These are phyloP conservation scores for Linepithema humile DNA, from an alignment of 1,140 invertebrate species.

Conservation along the genomic window DNA sequence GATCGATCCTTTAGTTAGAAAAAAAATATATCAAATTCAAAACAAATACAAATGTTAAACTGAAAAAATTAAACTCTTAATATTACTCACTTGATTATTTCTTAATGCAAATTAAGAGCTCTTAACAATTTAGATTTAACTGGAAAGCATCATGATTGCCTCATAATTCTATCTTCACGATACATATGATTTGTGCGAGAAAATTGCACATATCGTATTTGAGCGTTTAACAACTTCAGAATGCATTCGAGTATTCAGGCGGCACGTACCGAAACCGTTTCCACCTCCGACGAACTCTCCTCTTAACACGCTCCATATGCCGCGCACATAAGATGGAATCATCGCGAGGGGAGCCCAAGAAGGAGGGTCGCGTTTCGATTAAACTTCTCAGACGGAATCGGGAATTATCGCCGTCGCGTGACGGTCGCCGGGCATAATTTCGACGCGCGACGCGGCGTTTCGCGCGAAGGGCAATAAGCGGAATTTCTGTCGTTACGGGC, in stretches of 20 bases:
- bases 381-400: slow-evolving; percentile 56
- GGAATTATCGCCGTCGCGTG: slow-evolving; percentile 55
- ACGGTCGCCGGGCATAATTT: slow-evolving; percentile 47
- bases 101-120: too few species aligned
- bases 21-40: neutral
- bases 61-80: neutral
- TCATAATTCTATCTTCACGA: neutral
- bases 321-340: slow-evolving; percentile 32
- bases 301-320: slow-evolving; percentile 31
- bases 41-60: too few species aligned
- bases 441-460: slow-evolving; percentile 11
- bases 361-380: slow-evolving; percentile 47
- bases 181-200: neutral
- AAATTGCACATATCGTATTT: neutral
- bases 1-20: too few species aligned
- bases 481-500: slow-evolving; percentile 47
- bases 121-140: too few species aligned
- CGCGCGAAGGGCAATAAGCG: slow-evolving; percentile 37
- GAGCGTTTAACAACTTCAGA: neutral
- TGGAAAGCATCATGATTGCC: too few species aligned
- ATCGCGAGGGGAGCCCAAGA: neutral
- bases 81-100: too few species aligned
- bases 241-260: neutral
- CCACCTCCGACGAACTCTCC: slow-evolving; percentile 4
- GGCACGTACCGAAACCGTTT: slow-evolving; percentile 21